Percentiles rank a stretch among this genome's conserved stretches.
Evolutionary conservation across 2,888 invertebrate genomes (phyloP).

Genomic region (Diogma glabrata): DNA sequence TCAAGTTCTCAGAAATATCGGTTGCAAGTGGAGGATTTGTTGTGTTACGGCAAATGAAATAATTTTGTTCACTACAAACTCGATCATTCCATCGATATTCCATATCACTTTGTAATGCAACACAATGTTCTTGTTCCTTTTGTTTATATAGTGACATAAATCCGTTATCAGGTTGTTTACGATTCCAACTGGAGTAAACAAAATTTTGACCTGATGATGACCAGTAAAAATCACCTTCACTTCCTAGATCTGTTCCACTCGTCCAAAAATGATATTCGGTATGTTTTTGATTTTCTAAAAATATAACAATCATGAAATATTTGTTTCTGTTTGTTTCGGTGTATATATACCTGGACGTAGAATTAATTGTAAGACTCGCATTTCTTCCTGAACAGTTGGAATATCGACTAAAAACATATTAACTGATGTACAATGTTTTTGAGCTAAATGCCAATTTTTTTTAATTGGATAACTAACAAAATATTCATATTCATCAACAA

Average conservation of each 20-base stretch:
- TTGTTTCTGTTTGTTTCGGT: too few relatives aligned
- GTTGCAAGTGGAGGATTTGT: too few relatives aligned
- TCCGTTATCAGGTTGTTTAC: constrained; percentile 1
- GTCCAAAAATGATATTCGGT: constrained; percentile 7
- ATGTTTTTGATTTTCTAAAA: too few relatives aligned
- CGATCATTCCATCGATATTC: constrained; percentile 7
- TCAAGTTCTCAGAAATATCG: too few relatives aligned
- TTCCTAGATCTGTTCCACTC: neutral
- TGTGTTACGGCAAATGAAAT: constrained; percentile 1
- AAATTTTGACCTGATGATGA: neutral
- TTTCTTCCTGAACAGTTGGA: constrained; percentile 1
- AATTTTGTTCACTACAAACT: constrained; percentile 2
- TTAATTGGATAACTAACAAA: neutral
- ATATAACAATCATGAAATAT: too few relatives aligned
- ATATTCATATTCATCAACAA: constrained; percentile 3
- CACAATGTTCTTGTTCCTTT: constrained; percentile 3
- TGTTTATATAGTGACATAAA: too few relatives aligned
- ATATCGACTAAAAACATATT: constrained; percentile 1
- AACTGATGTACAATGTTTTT: neutral
- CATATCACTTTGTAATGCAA: neutral
- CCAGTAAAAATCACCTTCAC: constrained; percentile 7
- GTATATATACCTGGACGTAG: constrained; percentile 1
- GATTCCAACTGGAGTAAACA: neutral
- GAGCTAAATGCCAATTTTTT: constrained; percentile 5
- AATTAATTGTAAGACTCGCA: neutral